Percentiles rank a stretch among this genome's conserved stretches.
These are phyloP conservation scores for Tyria jacobaeae DNA, from an alignment of 2,888 invertebrate species.

Conservation along the genomic window DNA sequence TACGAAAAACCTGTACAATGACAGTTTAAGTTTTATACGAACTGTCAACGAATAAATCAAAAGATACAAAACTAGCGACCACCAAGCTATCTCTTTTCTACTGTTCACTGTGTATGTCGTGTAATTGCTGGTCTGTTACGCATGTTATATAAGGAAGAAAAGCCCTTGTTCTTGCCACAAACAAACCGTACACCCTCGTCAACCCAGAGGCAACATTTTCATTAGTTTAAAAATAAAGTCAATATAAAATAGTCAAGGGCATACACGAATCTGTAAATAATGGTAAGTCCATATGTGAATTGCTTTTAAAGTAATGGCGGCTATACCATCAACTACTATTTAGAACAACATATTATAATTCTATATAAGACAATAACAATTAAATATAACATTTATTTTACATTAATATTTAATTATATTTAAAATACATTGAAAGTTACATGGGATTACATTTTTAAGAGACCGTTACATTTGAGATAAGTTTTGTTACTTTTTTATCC, in stretches of 20 bases:
- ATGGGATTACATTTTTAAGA: too few species aligned
- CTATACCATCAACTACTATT: neutral
- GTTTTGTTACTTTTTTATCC: too few species aligned
- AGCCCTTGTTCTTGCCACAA: slow-evolving; percentile 22
- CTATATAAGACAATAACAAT: too few species aligned
- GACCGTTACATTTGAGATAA: too few species aligned
- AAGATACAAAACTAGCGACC: too few species aligned
- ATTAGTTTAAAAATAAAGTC: slow-evolving; percentile 20
- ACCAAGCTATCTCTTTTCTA: neutral
- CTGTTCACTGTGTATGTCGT: neutral
- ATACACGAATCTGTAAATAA: neutral
- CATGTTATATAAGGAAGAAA: slow-evolving; percentile 22
- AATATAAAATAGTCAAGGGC: neutral
- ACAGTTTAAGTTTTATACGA: too few species aligned
- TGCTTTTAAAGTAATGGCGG: neutral
- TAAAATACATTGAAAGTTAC: too few species aligned
- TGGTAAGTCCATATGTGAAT: neutral
- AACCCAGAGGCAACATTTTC: slow-evolving; percentile 3
- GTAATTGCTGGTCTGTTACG: neutral
- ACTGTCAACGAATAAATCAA: too few species aligned
- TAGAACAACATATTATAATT: slow-evolving; percentile 3
- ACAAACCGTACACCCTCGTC: slow-evolving; percentile 16
- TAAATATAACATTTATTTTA: too few species aligned
- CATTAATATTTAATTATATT: too few species aligned
- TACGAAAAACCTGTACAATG: too few species aligned